Evolutionary conservation across 1,140 invertebrate species (phyloP).

Genomic region (Tribolium madens): DNA sequence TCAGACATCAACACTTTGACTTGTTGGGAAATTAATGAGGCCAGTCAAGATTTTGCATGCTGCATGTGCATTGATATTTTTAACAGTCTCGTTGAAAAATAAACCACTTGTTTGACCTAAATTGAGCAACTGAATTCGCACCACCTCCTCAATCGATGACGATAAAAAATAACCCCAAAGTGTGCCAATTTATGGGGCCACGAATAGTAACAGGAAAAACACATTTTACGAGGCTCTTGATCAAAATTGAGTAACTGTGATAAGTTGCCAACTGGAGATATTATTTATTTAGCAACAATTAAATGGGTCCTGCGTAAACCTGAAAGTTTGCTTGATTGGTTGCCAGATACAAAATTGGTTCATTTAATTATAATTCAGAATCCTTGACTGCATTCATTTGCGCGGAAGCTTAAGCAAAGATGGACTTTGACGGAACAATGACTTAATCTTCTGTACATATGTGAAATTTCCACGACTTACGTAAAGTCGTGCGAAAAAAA

Average conservation of each 20-base stretch:
- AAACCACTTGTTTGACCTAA: conserved; percentile 34
- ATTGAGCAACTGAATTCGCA: conserved; percentile 34
- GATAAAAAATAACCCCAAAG: too few relatives aligned
- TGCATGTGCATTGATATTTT: conserved; percentile 35
- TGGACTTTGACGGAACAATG: conserved; percentile 5
- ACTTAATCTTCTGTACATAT: not conserved
- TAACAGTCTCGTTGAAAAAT: conserved; percentile 18
- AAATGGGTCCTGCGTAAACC: not conserved
- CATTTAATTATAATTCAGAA: conserved; percentile 1
- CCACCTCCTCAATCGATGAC: too few relatives aligned
- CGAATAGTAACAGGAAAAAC: conserved; percentile 22
- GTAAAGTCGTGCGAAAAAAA: conserved; percentile 19
- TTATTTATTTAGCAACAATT: conserved; percentile 20
- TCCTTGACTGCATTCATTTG: conserved; percentile 3
- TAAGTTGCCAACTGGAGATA: conserved; percentile 17
- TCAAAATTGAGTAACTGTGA: conserved; percentile 27
- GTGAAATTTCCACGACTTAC: not conserved
- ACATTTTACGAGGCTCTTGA: conserved; percentile 19
- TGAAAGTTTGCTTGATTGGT: not conserved
- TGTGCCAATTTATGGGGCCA: conserved; percentile 1
- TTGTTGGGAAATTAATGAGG: conserved; percentile 18
- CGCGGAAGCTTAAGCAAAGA: conserved; percentile 13
- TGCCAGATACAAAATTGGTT: conserved; percentile 10
- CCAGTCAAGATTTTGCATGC: conserved; percentile 23
- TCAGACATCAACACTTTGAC: not conserved